Base-by-base conservation (phyloP, 2,113 vertebrate genomes). In the Antidorcas marsupialis region DNA sequence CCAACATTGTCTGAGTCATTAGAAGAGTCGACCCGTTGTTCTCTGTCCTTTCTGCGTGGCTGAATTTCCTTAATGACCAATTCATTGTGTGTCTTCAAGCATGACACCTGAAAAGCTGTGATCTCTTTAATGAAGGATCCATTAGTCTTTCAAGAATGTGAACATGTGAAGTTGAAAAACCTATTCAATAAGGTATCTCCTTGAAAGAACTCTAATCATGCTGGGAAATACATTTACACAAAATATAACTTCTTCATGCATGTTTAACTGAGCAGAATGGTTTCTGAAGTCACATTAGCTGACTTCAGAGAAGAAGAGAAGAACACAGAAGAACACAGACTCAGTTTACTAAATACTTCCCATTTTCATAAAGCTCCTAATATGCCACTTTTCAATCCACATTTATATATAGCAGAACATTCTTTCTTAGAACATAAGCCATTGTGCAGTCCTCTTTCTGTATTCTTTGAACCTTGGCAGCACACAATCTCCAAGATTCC, bases 81-180 rank as follows among this genome's bases (percentile, higher is more conserved):
- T 98, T 98, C 98, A 98, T 97, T 98, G 97, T 97, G 97, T 94
- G 97, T 95, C 95, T 96, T 96, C 95, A 95, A 98, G 98, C 98
- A 98, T 98, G 96, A 97, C 98, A 97, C 96, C 97, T 95, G 96
- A 97, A 97, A 97, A 87, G 84, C 97, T 96, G 96, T 95, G 98
- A 98, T 98, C 97, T 97, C 89, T 96, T 97, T 98, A 98, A 98
- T 97, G 97, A 98, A 98, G 97, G 95, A 97, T 97, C 96, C 97
- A 98, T 98, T 98, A 94, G 97, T 98, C 97, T 97, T 98, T 97
- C 93, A 97, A 86, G 97, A 98, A 98, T 94, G 98, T 95, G 96
- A 96, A 95, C 97, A 96, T 96, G 96, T 28, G 74, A 98, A 96
- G 97, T 92, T 97, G 98, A 95, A 97, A 98, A 98, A 85, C 86